A percentile compares a stretch with the other conserved stretches of the same genome.
Conservation (phyloP, 2,888 invertebrate genomes). For the Labia minor region DNA sequence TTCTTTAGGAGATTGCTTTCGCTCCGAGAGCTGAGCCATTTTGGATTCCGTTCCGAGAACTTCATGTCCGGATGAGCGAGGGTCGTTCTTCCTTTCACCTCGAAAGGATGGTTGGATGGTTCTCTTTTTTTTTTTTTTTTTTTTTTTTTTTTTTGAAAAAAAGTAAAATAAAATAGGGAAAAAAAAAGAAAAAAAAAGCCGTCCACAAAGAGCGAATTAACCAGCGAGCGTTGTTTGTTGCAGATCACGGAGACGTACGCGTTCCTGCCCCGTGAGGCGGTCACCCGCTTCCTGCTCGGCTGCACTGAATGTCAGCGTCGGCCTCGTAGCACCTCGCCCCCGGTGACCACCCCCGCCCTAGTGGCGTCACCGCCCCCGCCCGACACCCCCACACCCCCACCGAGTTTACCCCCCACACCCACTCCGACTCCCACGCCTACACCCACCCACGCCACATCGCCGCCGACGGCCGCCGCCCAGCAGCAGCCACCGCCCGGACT, state of each 20-base stretch:
- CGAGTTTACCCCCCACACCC: constrained; percentile 22
- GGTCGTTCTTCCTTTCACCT: too few species aligned
- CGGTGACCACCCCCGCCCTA: constrained; percentile 38
- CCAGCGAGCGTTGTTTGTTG: constrained; percentile 32
- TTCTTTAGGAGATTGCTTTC: too few species aligned
- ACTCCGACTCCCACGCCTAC: constrained; percentile 27
- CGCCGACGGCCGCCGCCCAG: constrained; percentile 14
- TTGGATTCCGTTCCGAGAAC: too few species aligned
- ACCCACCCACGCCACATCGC: constrained; percentile 20
- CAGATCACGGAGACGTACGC: constrained; percentile 96
- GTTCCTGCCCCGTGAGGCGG: constrained; percentile 89
- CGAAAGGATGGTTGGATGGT: too few species aligned
- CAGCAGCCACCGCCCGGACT: constrained; percentile 17
- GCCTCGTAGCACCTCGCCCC: constrained; percentile 52
- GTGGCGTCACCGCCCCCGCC: constrained; percentile 30
- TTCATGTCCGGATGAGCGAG: too few species aligned
- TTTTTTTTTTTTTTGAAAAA: too few species aligned
- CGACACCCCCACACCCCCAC: constrained; percentile 15
- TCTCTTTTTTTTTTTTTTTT: too few species aligned
- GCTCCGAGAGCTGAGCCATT: too few species aligned
- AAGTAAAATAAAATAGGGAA: too few species aligned
- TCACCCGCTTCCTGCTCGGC: constrained; percentile 87
- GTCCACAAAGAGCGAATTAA: too few species aligned
- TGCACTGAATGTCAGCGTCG: constrained; percentile 86
- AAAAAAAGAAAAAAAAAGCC: too few species aligned